phyloP scores from a whole-genome alignment of 1,140 invertebrate genomes.

The Manduca sexta region DNA sequence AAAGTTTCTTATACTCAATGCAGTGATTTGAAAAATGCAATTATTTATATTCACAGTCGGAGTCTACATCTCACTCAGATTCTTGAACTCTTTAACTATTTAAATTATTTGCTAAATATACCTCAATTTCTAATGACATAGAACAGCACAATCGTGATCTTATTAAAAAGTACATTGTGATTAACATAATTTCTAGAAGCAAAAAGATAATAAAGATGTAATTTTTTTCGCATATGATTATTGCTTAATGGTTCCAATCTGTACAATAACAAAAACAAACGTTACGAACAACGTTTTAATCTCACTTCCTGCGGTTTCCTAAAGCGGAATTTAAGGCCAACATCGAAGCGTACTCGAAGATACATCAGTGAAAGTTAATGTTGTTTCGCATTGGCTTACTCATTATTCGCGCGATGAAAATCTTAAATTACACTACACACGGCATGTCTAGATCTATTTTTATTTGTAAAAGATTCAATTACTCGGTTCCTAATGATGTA shows the following conservation, averaged over 20 bases:
- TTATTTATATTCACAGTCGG: too few relatives aligned
- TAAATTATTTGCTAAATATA: too few relatives aligned
- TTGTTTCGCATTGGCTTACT: conserved; percentile 55
- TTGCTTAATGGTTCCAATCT: conserved; percentile 13
- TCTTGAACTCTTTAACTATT: too few relatives aligned
- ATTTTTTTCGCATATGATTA: conserved; percentile 9
- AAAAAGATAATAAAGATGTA: too few relatives aligned
- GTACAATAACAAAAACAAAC: conserved; percentile 25
- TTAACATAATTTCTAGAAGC: too few relatives aligned
- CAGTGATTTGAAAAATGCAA: too few relatives aligned
- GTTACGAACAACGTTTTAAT: conserved; percentile 17
- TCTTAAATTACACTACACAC: conserved; percentile 63
- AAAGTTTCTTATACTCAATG: too few relatives aligned
- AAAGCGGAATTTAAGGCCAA: conserved; percentile 63
- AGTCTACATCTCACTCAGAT: too few relatives aligned
- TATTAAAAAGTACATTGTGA: too few relatives aligned
- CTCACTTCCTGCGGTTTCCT: conserved; percentile 56
- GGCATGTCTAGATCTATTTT: conserved; percentile 50
- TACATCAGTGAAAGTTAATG: conserved; percentile 66
- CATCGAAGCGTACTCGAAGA: conserved; percentile 29
- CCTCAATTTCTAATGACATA: too few relatives aligned
- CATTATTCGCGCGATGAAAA: conserved; percentile 63
- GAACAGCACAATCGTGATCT: too few relatives aligned
- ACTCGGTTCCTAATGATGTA: conserved; percentile 42
- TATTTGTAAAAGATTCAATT: conserved; percentile 64